Evolutionary conservation across 1,140 invertebrate genomes (phyloP).

Genomic region (Stegodyphus dumicola): DNA sequence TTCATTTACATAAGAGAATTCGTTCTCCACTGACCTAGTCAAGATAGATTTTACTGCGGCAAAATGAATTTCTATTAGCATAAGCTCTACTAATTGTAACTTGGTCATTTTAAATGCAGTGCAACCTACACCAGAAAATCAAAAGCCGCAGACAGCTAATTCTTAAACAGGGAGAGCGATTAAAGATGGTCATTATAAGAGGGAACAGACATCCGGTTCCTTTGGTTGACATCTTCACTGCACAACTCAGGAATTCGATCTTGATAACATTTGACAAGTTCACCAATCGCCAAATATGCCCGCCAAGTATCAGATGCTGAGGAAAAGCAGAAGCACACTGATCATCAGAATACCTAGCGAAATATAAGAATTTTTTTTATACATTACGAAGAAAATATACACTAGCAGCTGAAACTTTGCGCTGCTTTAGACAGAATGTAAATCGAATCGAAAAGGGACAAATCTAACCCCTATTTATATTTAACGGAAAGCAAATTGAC

Average conservation of each 20-base stretch:
- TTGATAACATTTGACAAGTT: conserved; percentile 1
- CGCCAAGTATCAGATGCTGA: conserved; percentile 1
- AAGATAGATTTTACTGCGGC: conserved; percentile 3
- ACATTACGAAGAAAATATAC: too few relatives aligned
- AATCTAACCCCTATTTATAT: too few relatives aligned
- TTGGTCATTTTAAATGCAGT: conserved; percentile 17
- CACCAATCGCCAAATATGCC: conserved; percentile 21
- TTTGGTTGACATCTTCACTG: conserved; percentile 51
- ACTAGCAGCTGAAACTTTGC: too few relatives aligned
- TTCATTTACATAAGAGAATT: conserved; percentile 21
- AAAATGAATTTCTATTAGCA: conserved; percentile 5
- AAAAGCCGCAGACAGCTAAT: conserved; percentile 50
- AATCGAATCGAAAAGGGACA: too few relatives aligned
- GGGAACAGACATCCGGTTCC: conserved; percentile 48
- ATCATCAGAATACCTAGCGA: too few relatives aligned
- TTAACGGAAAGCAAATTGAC: too few relatives aligned
- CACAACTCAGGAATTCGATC: conserved; percentile 21
- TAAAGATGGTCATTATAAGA: conserved; percentile 41
- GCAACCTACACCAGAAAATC: background rate
- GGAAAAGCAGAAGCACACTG: too few relatives aligned
- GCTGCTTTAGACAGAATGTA: too few relatives aligned
- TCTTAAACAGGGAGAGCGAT: conserved; percentile 20
- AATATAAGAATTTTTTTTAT: too few relatives aligned
- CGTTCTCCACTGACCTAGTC: conserved; percentile 41
- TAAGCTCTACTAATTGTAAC: conserved; percentile 25